Base-by-base conservation (phyloP, 1,140 invertebrate genomes). In the Cataglyphis hispanica region DNA sequence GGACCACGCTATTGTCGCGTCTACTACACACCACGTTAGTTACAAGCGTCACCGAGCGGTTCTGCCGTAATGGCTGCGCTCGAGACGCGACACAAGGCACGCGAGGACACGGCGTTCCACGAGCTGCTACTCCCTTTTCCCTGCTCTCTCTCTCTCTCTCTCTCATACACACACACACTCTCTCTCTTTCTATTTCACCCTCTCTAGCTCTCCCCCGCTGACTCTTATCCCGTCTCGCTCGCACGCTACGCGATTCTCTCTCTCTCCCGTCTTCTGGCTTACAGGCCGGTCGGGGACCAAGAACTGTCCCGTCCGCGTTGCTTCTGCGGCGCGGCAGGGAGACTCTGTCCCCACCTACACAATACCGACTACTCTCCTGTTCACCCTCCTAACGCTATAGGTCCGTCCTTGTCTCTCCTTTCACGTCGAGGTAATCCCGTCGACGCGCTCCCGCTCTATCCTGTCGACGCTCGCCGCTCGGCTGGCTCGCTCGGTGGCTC, bases 21-120 rank as follows among this genome's bases (percentile, higher is more conserved):
- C 60, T 0, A 63, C 25, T 53, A 53, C 50, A 31, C 56, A 50
- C 74, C 4, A 31, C 58, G 25, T 43, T 31, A 64, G 25, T 43
- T 31, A 64, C 89, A 74, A 89, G 87, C 78, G 89, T 89, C 87
- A 90, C 87, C 86, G 84, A 69, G 86, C 84, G 76, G 64, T 66
- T 87, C 81, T 80, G 83, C 78, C 77, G 87, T 90, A 91, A 92
- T 91, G 90, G 90, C 89, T 69, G 89, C 88, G 90, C 83, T 86
- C 86, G 84, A 83, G 84, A 87, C 91, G 77, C 78, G 88, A 90
- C 89, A 91, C 86, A 84, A 91, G 78, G 78, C 86, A 92, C 87
- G 81, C 90, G 86, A 85, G 81, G 88, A 85, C 86, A 91, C 86
- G 72, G 53, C 80, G 88, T 89, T 89, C 78, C 75, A 90, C 87